These are phyloP conservation scores for Mesorhabditis belari DNA, from an alignment of 2,888 invertebrate genomes.

Conservation along the genomic window DNA sequence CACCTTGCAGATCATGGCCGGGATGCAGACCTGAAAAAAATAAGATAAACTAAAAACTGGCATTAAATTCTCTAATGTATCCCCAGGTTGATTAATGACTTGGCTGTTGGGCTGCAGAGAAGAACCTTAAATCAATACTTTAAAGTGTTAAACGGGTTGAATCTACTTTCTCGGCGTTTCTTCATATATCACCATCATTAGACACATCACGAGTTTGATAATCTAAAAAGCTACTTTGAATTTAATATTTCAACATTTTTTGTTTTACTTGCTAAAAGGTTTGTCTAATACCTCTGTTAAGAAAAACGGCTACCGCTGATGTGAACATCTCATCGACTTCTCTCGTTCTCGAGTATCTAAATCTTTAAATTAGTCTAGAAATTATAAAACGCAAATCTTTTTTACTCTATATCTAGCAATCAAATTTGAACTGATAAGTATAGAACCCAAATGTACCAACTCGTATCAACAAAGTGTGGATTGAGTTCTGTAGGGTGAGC, in stretches of 20 bases:
- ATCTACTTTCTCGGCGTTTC: constrained; percentile 21
- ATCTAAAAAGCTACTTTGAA: constrained; percentile 40
- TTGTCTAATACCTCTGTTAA: too few species aligned
- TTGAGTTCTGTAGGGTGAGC: constrained; percentile 49
- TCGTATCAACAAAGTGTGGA: constrained; percentile 46
- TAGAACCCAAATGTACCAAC: too few species aligned
- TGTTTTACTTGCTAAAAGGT: too few species aligned
- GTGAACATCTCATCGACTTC: constrained; percentile 46
- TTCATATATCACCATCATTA: constrained; percentile 24
- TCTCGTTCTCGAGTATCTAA: constrained; percentile 59
- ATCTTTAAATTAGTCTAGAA: too few species aligned
- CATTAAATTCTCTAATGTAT: too few species aligned
- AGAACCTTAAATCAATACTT: constrained; percentile 16
- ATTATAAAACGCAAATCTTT: constrained; percentile 1
- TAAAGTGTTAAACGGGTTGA: neutral
- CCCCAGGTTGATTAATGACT: constrained; percentile 36
- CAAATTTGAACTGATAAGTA: too few species aligned
- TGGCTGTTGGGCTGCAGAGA: constrained; percentile 23
- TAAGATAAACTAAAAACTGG: too few species aligned
- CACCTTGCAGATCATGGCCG: constrained; percentile 85
- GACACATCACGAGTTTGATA: constrained; percentile 25
- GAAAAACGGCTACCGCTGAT: constrained; percentile 52
- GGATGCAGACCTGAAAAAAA: constrained; percentile 62
- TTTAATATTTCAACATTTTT: neutral
- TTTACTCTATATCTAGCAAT: too few species aligned